phyloP scores from a whole-genome alignment of 2,888 invertebrate species.

The Omphaloscelis lunosa region DNA sequence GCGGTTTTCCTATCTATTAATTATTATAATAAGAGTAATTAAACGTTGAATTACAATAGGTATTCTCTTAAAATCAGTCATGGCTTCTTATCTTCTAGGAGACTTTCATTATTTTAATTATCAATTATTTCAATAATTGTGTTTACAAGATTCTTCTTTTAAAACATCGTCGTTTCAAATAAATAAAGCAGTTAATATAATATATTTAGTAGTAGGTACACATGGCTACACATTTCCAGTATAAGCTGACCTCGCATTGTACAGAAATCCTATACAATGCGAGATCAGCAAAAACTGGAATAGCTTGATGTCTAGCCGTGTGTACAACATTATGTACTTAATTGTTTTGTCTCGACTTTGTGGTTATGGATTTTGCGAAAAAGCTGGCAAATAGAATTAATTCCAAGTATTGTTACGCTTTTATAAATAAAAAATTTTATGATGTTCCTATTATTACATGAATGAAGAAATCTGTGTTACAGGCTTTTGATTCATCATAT shows the following conservation, averaged over 20 bases:
- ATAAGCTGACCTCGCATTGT: too few relatives aligned
- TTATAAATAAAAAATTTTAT: neutral
- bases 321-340: neutral
- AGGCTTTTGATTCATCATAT: neutral
- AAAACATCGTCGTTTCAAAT: neutral
- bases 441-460: neutral
- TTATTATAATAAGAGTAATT: neutral
- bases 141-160: neutral
- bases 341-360: neutral
- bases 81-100: neutral
- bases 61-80: neutral
- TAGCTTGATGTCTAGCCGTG: too few relatives aligned
- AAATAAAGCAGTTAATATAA: neutral
- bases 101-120: neutral
- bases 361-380: conserved; percentile 6
- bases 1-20: conserved; percentile 4
- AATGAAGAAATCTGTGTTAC: neutral
- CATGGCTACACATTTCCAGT: too few relatives aligned
- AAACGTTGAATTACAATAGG: neutral
- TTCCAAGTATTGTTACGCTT: neutral
- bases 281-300: too few relatives aligned
- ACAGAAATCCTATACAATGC: too few relatives aligned
- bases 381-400: conserved; percentile 2
- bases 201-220: fast-evolving
- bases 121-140: neutral